Base-by-base conservation (phyloP, 2,888 invertebrate species). In the Dynastes hyllus region DNA sequence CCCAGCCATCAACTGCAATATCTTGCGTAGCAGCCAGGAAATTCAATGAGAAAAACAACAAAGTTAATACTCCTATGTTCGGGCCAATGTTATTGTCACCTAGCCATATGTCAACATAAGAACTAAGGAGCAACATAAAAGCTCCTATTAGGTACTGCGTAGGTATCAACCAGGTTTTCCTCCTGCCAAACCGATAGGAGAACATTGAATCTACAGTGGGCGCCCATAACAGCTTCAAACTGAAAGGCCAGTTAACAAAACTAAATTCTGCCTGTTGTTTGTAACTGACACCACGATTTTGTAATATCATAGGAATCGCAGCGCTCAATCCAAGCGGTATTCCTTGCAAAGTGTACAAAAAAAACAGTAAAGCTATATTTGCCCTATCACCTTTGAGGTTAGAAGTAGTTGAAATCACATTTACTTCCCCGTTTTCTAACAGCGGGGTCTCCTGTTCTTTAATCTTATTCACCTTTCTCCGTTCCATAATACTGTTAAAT, bases 1-100 rank as follows among this genome's bases (percentile, higher is more conserved):
- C 99, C 99, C 99, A 99, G 29, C 99, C 99, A 90, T 99, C 99
- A 0, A 99, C 99, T 16, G 98, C 99, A 86, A 99, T 98, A 89
- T 99, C 99, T 90, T 99, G 99, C 1, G 99, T 99, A 1, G 99
- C 99, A 4, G 99, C 99, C 84, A 99, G 91, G 86, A 99, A 98
- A 87, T 98, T 99, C 2, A 99, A 91, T 77, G 93, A 91, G 87
- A 99, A 96, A 90, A 99, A 99, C 79, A 97, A 91, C 13, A 92
- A 86, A 0, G 98, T 98, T 37, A 99, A 90, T 70, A 95, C 88
- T 78, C 91, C 92, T 83, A 97, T 95, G 85, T 95, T 94, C 0
- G 96, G 95, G 40, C 85, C 83, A 0, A 82, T 85, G 2, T 88
- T 89, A 63, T 92, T 91, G 2, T 92, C 91, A 0, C 96, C 96